Evolutionary conservation across 2,113 vertebrate species (phyloP), one percentile per base, ranked within the genome.

Genomic region (Sarotherodon lohbergeri): DNA sequence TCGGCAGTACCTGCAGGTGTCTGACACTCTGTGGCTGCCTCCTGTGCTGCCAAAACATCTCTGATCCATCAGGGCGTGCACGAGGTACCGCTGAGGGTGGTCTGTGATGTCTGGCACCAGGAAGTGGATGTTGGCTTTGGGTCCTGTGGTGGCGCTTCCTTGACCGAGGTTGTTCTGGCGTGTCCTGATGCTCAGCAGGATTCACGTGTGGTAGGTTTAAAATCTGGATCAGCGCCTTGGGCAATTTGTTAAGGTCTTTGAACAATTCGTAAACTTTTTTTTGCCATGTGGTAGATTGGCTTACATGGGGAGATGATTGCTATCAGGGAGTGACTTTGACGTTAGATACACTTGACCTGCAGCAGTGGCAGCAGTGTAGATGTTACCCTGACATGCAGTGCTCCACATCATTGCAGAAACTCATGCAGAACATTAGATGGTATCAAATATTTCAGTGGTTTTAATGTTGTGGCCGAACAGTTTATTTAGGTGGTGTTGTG

Each of bases 211-310:
- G 27, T 50, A 19, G 24, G 71, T 32, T 50, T 78, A 29, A 29
- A 78, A 50, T 48, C 16, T 50, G 6, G 71, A 32, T 50, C 71
- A 76, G 22, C 16, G 27, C 43, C 24, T 32, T 78, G 17, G 43
- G 71, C 24, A 24, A 7, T 50, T 78, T 76, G 24, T 12, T 78
- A 29, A 78, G 16, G 32, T 32, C 24, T 50, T 32, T 29, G 43
- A 48, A 11, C 7, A 14, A 27, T 71, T 43, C 22, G 2, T 6
- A 22, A 71, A 46, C 39, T 46, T 24, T 73, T 63, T 0, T 73
- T 0, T 43, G 22, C 41, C 5, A 2, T 43, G 63, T 68, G 63
- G n/a, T 41, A n/a, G 7, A 41, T 41, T 22, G 3, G 8, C 0
- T 68, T 22, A 41, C 0, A 9, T 14, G 36, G 0, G 5, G 8